Percentiles rank a stretch among this genome's conserved stretches.
These are phyloP conservation scores for Timema cristinae DNA, from an alignment of 2,888 invertebrate species.

Conservation along the genomic window DNA sequence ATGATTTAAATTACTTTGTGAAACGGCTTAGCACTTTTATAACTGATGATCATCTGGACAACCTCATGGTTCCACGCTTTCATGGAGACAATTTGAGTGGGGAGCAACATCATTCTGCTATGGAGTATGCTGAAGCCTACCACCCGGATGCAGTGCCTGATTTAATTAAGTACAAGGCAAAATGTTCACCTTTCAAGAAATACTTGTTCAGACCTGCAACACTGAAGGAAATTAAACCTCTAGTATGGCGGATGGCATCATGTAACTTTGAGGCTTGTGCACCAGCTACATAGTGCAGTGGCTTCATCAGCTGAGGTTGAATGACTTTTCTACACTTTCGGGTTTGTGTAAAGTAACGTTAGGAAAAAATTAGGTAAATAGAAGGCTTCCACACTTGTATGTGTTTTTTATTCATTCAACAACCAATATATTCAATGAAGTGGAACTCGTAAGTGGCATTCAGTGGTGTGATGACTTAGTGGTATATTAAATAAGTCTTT, in stretches of 20 bases:
- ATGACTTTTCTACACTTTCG: not conserved
- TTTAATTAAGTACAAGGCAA: conserved; percentile 4
- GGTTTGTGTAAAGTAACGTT: not conserved
- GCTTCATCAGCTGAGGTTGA: not conserved
- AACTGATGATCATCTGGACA: not conserved
- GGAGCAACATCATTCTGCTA: conserved; percentile 6
- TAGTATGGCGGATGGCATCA: conserved; percentile 9
- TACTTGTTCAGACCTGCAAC: conserved; percentile 10
- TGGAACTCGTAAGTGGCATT: no score
- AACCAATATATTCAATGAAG: not conserved
- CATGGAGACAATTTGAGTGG: conserved; percentile 1
- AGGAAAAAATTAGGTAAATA: not conserved
- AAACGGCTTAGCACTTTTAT: not conserved
- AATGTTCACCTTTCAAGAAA: conserved; percentile 2
- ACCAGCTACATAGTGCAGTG: conserved; percentile 8
- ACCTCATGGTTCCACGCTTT: conserved; percentile 11
- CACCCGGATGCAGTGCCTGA: conserved; percentile 3
- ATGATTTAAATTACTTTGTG: not conserved
- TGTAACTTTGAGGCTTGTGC: not conserved
- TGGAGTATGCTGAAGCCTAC: conserved; percentile 9
- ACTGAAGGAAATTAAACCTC: not conserved
- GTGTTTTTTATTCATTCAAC: not conserved
- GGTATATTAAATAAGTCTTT: no score
- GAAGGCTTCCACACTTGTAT: not conserved
- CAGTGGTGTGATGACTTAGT: no score